Evolutionary conservation across 2,113 vertebrate species (phyloP).

Genomic region (Pomatostomus ruficeps): DNA sequence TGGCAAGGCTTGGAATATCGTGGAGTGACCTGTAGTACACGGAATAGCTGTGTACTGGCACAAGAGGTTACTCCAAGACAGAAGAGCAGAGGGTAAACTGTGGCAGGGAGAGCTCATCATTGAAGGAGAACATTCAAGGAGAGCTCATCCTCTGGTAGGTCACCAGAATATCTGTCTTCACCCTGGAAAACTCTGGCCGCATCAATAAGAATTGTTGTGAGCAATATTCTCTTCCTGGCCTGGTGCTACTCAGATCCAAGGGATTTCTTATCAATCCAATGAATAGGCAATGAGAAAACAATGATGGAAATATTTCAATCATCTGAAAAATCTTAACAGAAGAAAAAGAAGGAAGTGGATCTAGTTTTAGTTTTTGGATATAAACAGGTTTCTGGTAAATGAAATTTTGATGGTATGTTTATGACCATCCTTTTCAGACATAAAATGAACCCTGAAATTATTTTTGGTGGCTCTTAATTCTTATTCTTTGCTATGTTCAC

Average conservation of each 20-base stretch:
- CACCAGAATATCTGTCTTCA: neutral
- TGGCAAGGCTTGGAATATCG: neutral
- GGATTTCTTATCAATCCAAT: neutral
- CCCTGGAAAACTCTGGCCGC: neutral
- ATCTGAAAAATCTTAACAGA: neutral
- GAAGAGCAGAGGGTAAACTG: neutral
- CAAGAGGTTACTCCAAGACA: neutral
- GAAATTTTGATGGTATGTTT: neutral
- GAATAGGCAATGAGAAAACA: slow-evolving; percentile 8
- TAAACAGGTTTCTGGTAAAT: neutral
- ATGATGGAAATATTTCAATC: neutral
- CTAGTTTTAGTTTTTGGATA: neutral
- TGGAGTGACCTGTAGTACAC: neutral
- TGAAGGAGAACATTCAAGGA: neutral
- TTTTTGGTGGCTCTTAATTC: neutral
- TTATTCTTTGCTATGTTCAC: neutral
- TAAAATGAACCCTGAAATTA: neutral
- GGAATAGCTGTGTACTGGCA: neutral
- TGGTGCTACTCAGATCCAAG: neutral
- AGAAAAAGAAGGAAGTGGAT: neutral
- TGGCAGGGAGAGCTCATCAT: neutral
- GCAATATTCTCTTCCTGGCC: neutral
- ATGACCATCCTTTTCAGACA: neutral
- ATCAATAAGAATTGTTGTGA: neutral
- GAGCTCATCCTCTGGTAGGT: neutral